Evolutionary conservation across 2,888 invertebrate genomes (phyloP).

Genomic region (Paralinhomoeus sp.): DNA sequence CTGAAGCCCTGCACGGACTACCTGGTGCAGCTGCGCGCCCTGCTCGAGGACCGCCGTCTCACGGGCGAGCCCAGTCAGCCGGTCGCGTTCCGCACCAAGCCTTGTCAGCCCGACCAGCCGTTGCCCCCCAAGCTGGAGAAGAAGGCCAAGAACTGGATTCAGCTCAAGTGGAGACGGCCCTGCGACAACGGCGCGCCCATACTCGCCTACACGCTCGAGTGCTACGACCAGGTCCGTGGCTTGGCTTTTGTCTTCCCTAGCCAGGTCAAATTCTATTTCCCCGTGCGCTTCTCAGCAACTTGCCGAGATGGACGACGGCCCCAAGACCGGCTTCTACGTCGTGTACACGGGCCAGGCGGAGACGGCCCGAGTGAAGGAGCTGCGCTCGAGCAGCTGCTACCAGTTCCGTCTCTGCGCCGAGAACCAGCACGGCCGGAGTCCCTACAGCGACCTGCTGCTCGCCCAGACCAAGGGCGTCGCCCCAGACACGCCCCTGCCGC

Average conservation of each 20-base stretch:
- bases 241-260: background rate
- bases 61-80: constrained; percentile 12
- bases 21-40: constrained; percentile 11
- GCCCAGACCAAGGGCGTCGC: constrained; percentile 24
- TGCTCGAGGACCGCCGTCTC: constrained; percentile 13
- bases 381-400: constrained; percentile 55
- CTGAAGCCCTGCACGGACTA: constrained; percentile 18
- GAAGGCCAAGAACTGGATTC: constrained; percentile 1
- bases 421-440: constrained; percentile 46
- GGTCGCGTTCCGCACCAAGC: constrained; percentile 5
- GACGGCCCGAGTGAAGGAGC: constrained; percentile 48
- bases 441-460: constrained; percentile 2
- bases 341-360: constrained; percentile 47
- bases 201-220: constrained; percentile 50
- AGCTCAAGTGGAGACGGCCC: constrained; percentile 32
- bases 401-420: constrained; percentile 58
- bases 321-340: constrained; percentile 39
- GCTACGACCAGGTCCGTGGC: constrained; percentile 14
- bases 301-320: too few species aligned
- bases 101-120: constrained; percentile 6
- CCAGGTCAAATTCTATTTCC: too few species aligned
- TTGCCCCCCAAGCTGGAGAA: constrained; percentile 2
- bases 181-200: constrained; percentile 57
- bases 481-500: constrained; percentile 27
- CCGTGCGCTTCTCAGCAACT: too few species aligned